Evolutionary conservation across 2,113 vertebrate species (phyloP).

Genomic region (Oxyura jamaicensis): DNA sequence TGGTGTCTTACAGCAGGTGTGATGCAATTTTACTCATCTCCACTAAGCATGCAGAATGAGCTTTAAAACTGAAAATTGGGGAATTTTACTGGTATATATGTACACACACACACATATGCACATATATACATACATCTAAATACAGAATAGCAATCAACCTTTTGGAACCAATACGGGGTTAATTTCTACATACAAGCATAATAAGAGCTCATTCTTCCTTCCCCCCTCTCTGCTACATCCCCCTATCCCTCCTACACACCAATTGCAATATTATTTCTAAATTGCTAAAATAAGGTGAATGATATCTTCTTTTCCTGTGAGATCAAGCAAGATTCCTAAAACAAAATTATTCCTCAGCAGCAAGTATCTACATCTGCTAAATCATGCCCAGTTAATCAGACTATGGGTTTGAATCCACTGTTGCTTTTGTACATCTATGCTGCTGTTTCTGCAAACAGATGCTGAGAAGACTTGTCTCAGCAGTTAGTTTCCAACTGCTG

Average conservation of each 20-base stretch:
- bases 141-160: not conserved
- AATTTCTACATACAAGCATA: not conserved
- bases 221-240: not conserved
- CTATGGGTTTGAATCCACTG: not conserved
- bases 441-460: not conserved
- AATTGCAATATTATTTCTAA: slow-evolving; percentile 7
- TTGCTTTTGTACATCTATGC: not conserved
- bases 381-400: not conserved
- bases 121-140: not conserved
- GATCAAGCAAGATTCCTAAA: not conserved
- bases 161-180: not conserved
- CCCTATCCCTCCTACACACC: not conserved
- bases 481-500: not conserved
- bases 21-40: not conserved
- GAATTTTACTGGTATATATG: not conserved
- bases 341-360: not conserved
- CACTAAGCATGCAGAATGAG: not conserved
- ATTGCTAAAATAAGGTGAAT: not conserved
- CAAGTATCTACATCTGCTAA: not conserved
- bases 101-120: not conserved
- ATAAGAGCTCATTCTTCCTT: not conserved
- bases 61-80: not conserved
- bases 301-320: not conserved
- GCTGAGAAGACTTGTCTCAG: not conserved
- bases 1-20: not conserved